phyloP scores from a whole-genome alignment of 2,797 vertebrate species.

The Anabas testudineus region DNA sequence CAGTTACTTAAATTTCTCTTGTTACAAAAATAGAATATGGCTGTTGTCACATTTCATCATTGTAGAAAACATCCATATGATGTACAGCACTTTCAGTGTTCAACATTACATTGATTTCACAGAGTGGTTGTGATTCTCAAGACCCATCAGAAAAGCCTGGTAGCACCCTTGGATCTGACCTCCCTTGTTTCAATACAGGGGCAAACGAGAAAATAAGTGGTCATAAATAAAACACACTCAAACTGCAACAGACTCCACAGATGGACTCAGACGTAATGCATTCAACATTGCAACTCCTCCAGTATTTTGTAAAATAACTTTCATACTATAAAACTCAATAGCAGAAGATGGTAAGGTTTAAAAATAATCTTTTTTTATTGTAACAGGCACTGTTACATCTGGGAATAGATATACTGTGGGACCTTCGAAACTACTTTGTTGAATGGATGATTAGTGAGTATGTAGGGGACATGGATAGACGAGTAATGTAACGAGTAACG shows the following conservation, averaged over 20 bases:
- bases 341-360: conserved; percentile 61
- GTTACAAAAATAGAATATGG: conserved; percentile 85
- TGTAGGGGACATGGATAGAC: conserved; percentile 32
- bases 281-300: conserved; percentile 66
- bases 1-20: conserved; percentile 82
- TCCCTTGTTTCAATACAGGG: conserved; percentile 54
- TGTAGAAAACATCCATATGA: conserved; percentile 84
- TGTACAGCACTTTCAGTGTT: conserved; percentile 82
- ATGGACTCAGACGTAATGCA: conserved; percentile 72
- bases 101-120: conserved; percentile 77
- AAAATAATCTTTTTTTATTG: conserved; percentile 65
- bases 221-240: conserved; percentile 75
- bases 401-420: conserved; percentile 54
- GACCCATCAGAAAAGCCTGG: conserved; percentile 74
- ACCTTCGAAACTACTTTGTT: conserved; percentile 54
- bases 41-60: conserved; percentile 80
- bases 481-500: conserved; percentile 59
- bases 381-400: conserved; percentile 66
- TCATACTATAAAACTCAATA: conserved; percentile 70
- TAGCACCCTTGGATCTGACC: conserved; percentile 74
- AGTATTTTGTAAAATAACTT: conserved; percentile 64
- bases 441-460: conserved; percentile 52
- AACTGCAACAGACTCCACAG: conserved; percentile 72
- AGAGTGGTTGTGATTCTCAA: conserved; percentile 65
- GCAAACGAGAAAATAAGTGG: conserved; percentile 60